Evolutionary conservation across 2,797 vertebrate genomes (phyloP).

Genomic region (Spinus pinus): DNA sequence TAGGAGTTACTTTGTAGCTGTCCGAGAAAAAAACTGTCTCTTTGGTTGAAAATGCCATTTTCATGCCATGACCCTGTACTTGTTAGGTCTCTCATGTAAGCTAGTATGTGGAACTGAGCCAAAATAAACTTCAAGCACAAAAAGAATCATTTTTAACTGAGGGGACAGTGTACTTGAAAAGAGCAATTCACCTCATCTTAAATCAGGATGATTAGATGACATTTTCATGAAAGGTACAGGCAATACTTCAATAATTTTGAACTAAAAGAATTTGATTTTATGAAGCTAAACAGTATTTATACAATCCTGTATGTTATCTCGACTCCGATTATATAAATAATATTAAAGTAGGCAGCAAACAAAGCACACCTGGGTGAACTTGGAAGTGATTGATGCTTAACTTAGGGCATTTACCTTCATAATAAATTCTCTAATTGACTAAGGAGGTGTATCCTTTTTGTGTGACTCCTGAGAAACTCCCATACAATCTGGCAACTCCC

Average conservation of each 20-base stretch:
- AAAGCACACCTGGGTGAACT: constrained; percentile 2
- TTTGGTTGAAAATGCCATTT: not conserved
- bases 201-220: not conserved
- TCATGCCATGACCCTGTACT: not conserved
- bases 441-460: constrained; percentile 33
- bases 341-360: not conserved
- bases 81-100: not conserved
- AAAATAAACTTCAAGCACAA: not conserved
- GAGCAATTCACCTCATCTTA: not conserved
- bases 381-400: constrained; percentile 18
- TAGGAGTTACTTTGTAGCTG: not conserved
- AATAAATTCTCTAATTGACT: constrained; percentile 10
- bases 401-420: not conserved
- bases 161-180: not conserved
- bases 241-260: not conserved
- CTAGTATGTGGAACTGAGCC: not conserved
- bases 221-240: not conserved
- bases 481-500: not conserved
- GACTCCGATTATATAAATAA: not conserved
- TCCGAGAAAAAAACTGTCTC: not conserved
- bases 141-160: not conserved
- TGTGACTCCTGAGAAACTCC: not conserved
- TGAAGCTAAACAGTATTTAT: not conserved
- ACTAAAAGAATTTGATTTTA: not conserved
- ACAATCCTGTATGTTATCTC: not conserved